Conservation (phyloP, 2,888 invertebrate genomes). For the Phymatocera aterrima region DNA sequence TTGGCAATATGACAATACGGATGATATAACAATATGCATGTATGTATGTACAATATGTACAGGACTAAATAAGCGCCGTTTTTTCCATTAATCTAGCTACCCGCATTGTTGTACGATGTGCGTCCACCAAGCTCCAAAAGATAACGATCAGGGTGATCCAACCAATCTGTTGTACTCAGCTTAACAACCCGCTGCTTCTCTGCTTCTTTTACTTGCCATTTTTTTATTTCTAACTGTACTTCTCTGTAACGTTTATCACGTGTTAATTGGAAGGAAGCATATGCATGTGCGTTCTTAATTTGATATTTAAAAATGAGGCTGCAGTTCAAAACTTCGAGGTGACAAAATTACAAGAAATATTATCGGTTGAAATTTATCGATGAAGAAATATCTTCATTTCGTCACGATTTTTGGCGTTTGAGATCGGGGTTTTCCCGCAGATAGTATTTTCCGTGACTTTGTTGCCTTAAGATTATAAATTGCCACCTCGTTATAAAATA, state of each 20-base stretch:
- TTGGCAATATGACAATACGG: slow-evolving; percentile 16
- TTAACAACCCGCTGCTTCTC: slow-evolving; percentile 92
- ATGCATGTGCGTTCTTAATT: background rate
- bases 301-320: too few relatives aligned
- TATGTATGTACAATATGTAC: slow-evolving; percentile 48
- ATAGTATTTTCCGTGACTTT: too few relatives aligned
- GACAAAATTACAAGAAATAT: too few relatives aligned
- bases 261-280: background rate
- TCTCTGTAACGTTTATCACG: slow-evolving; percentile 77
- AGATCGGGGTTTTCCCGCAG: too few relatives aligned
- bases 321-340: too few relatives aligned
- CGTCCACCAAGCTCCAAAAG: slow-evolving; percentile 91
- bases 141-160: slow-evolving; percentile 96
- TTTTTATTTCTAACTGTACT: slow-evolving; percentile 91
- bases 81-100: slow-evolving; percentile 72
- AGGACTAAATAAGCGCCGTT: slow-evolving; percentile 29
- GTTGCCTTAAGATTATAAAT: too few relatives aligned
- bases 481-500: background rate
- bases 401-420: too few relatives aligned
- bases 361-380: too few relatives aligned
- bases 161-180: slow-evolving; percentile 93
- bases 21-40: slow-evolving; percentile 27
- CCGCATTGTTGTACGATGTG: slow-evolving; percentile 85
- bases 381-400: too few relatives aligned
- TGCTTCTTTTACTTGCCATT: slow-evolving; percentile 93